These are phyloP conservation scores for Hippocampus abdominalis DNA, from an alignment of 2,113 vertebrate genomes.

Conservation along the genomic window DNA sequence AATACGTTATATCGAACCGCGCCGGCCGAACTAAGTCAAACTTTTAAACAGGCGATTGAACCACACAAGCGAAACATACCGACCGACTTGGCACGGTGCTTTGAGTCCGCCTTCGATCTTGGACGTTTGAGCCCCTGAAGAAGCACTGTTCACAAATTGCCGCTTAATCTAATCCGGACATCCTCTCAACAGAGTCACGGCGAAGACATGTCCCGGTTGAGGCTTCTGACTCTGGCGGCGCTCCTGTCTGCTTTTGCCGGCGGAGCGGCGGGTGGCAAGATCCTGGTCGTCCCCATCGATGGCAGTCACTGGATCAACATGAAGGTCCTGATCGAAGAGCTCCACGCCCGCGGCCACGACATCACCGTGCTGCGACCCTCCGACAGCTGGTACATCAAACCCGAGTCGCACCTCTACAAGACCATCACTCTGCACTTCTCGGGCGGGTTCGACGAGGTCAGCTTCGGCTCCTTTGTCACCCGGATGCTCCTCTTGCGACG, in stretches of 20 bases:
- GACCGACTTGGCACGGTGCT: too few relatives aligned
- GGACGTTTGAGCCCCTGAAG: too few relatives aligned
- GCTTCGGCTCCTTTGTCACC: neutral
- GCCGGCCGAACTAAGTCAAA: too few relatives aligned
- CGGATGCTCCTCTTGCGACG: slow-evolving; percentile 12
- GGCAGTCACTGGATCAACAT: slow-evolving; percentile 68
- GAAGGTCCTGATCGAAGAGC: slow-evolving; percentile 51
- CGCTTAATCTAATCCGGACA: neutral
- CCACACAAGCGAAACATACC: too few relatives aligned
- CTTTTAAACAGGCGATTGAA: too few relatives aligned
- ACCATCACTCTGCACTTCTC: slow-evolving; percentile 22
- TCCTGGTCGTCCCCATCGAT: slow-evolving; percentile 52
- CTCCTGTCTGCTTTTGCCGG: slow-evolving; percentile 22
- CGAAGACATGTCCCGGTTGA: slow-evolving; percentile 21
- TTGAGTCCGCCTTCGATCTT: too few relatives aligned
- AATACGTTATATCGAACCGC: too few relatives aligned
- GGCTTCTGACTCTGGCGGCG: slow-evolving; percentile 10
- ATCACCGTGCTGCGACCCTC: slow-evolving; percentile 40
- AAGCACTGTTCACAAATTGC: too few relatives aligned
- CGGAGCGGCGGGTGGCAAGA: slow-evolving; percentile 37
- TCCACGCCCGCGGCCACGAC: slow-evolving; percentile 54
- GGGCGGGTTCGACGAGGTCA: slow-evolving; percentile 5
- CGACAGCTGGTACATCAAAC: slow-evolving; percentile 53
- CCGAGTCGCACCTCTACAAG: slow-evolving; percentile 43
- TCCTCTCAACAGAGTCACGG: neutral